phyloP scores from a whole-genome alignment of 2,113 vertebrate genomes.

The Varanus komodoensis region DNA sequence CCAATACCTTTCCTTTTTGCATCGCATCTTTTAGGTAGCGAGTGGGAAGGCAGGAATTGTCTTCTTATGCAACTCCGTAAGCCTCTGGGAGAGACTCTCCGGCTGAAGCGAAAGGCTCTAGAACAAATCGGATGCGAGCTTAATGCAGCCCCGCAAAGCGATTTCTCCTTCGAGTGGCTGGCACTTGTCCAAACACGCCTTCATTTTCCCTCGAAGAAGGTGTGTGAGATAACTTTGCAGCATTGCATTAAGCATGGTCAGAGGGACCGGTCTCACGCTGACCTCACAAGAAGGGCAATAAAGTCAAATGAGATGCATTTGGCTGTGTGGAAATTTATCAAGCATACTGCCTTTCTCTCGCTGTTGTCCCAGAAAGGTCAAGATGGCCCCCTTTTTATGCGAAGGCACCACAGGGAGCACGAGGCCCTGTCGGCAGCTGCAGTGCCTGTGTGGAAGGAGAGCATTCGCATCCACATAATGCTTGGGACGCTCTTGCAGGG shows the following conservation, averaged over 20 bases:
- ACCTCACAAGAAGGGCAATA: conserved; percentile 50
- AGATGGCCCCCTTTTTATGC: background rate
- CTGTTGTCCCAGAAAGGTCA: conserved; percentile 35
- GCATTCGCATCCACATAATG: fast-evolving
- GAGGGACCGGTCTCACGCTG: conserved; percentile 34
- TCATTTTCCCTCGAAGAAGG: background rate
- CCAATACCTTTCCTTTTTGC: too few species aligned
- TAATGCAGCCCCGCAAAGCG: too few species aligned
- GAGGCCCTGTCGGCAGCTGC: fast-evolving
- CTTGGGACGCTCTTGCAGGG: fast-evolving
- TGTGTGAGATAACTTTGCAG: background rate
- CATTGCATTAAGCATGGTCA: conserved; percentile 45
- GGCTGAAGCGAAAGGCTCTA: too few species aligned
- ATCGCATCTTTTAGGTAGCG: too few species aligned
- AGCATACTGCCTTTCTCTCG: background rate
- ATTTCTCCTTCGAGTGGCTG: too few species aligned
- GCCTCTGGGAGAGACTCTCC: too few species aligned
- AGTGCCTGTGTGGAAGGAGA: background rate
- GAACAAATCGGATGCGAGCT: too few species aligned
- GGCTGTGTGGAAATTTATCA: conserved; percentile 36
- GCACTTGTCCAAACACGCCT: background rate
- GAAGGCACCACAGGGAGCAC: background rate
- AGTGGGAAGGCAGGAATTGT: too few species aligned
- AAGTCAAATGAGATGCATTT: conserved; percentile 18
- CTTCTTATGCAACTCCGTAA: too few species aligned